These are phyloP conservation scores for Aegotheles bennettii DNA, from an alignment of 2,113 vertebrate species.

Conservation along the genomic window DNA sequence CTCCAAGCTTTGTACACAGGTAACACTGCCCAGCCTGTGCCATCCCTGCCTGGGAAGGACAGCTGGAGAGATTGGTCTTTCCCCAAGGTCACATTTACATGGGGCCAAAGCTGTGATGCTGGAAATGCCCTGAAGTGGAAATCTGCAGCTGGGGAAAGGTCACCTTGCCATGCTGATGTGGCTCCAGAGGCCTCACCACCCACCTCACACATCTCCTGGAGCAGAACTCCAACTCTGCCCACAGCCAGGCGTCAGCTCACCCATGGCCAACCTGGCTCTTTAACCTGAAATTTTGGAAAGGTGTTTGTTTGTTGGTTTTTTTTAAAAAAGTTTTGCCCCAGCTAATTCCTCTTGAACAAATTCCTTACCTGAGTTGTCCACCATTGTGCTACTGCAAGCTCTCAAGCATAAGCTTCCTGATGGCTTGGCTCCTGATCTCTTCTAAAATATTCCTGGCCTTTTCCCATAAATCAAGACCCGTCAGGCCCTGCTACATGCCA, in stretches of 20 bases:
- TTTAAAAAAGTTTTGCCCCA: background rate
- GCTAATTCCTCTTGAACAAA: background rate
- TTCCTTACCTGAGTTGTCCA: background rate
- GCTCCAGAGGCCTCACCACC: background rate
- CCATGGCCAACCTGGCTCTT: background rate
- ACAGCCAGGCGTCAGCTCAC: background rate
- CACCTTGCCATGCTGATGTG: fast-evolving
- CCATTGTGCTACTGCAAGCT: background rate
- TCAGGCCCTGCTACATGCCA: background rate
- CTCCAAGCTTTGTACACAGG: background rate
- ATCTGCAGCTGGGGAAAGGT: background rate
- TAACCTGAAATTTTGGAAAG: background rate
- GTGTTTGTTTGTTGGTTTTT: too few relatives aligned
- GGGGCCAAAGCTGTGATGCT: background rate
- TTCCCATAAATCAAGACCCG: background rate
- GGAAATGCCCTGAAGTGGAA: background rate
- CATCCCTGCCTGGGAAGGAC: background rate
- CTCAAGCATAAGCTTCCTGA: background rate
- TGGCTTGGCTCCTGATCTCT: background rate
- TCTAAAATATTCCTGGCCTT: background rate
- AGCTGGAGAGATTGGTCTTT: background rate
- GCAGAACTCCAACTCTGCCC: background rate
- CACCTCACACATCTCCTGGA: background rate
- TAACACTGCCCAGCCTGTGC: background rate
- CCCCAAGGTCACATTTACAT: background rate